phyloP scores from a whole-genome alignment of 1,140 invertebrate genomes.

The Littorina saxatilis region DNA sequence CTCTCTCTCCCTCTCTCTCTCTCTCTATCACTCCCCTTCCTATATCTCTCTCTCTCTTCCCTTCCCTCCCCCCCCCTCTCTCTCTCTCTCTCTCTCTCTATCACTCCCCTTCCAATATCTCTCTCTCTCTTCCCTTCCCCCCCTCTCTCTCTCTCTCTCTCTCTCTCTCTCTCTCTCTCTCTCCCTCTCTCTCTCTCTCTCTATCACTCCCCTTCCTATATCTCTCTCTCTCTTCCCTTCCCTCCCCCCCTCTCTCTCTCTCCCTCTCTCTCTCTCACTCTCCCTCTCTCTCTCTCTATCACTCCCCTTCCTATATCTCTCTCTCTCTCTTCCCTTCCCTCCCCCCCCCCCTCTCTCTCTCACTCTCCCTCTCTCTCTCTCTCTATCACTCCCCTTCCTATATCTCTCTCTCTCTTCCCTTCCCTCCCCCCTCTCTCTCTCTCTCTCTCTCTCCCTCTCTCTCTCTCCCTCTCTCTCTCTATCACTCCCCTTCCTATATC shows the following conservation, averaged over 20 bases:
- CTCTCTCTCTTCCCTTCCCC: constrained; percentile 3
- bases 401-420: no score
- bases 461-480: no score
- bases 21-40: background rate
- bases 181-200: constrained; percentile 10
- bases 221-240: constrained; percentile 15
- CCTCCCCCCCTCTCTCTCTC: background rate
- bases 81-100: background rate
- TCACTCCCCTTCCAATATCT: background rate
- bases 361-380: no score
- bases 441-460: no score
- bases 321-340: no score
- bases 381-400: no score
- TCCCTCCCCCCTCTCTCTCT: no score
- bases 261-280: background rate
- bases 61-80: background rate
- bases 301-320: background rate
- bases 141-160: constrained; percentile 11
- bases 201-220: constrained; percentile 7
- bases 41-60: background rate
- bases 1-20: background rate
- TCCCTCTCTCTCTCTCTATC: background rate
- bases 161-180: constrained; percentile 8
- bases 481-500: no score
- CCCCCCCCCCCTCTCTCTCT: no score